Evolutionary conservation across 2,888 invertebrate genomes (phyloP).

Genomic region (Pycnomerus fuliginosus): DNA sequence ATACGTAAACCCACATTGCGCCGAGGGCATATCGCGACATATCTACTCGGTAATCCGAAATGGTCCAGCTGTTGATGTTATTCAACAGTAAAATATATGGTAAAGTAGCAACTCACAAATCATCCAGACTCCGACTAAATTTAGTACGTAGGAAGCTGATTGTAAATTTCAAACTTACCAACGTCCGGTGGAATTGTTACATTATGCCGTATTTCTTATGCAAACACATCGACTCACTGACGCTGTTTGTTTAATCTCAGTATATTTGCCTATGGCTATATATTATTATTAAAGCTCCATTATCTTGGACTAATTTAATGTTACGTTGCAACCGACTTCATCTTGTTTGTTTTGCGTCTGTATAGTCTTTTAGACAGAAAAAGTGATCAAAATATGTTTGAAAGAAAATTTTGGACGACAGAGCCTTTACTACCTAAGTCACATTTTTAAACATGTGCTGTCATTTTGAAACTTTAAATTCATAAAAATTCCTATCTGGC

Average conservation of each 20-base stretch:
- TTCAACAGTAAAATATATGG: slow-evolving; percentile 27
- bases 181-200: slow-evolving; percentile 27
- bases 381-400: too few species aligned
- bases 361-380: too few species aligned
- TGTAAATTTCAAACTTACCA: slow-evolving; percentile 27
- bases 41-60: slow-evolving; percentile 6
- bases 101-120: slow-evolving; percentile 22
- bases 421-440: too few species aligned
- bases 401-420: too few species aligned
- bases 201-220: slow-evolving; percentile 26
- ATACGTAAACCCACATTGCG: slow-evolving; percentile 14
- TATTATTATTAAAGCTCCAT: slow-evolving; percentile 26
- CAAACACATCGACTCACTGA: slow-evolving; percentile 26
- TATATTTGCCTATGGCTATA: slow-evolving; percentile 14
- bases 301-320: slow-evolving; percentile 24
- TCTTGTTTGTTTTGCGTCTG: too few species aligned
- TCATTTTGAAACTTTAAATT: too few species aligned
- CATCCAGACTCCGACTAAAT: slow-evolving; percentile 13
- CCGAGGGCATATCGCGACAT: slow-evolving; percentile 9
- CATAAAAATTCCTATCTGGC: too few species aligned
- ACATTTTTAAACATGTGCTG: too few species aligned
- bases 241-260: slow-evolving; percentile 21
- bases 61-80: slow-evolving; percentile 21
- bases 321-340: too few species aligned
- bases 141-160: slow-evolving; percentile 21